Base-by-base conservation (phyloP, 30 jellyfish, hydroid and myxozoan genomes). In the Aurelia coerulea region DNA sequence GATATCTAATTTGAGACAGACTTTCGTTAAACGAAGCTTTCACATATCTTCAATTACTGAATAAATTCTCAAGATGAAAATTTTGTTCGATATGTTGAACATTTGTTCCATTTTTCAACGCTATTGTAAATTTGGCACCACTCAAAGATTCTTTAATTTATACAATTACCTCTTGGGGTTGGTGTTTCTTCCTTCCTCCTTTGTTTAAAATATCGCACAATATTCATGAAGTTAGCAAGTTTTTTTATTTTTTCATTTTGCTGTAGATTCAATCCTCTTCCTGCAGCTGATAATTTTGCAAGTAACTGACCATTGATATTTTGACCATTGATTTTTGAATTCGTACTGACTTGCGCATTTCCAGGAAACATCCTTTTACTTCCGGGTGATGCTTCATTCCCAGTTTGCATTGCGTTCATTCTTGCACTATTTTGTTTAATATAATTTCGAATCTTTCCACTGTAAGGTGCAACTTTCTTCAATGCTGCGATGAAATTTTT, bases 401-500 rank as follows among this genome's bases (percentile, higher is more conserved):
- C 11, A 8, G 17, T 11, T 35, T 58, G n/a, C 39, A 77, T 4
- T 13, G 14, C 53, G 62, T 83, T 73, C 19, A 73, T 50, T 18
- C 79, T 50, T 15, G 37, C 80, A 29, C 11, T 60, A 39, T 83
- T 83, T 60, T 35, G 37, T 18, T 54, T 84, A 62, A 84, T 73
- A 41, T 18, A 73, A 4, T 73, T 65, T 65, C 88, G 74, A 29
- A 84, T 59, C 54, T 66, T 60, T 65, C 58, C n/a, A 64, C 87
- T 84, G 64, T 73, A 84, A 10, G 93, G 93, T 8, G 88, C 93
- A n/a, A 84, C 79, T 49, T 75, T 84, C 70, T 42, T 54, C 76
- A 84, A 41, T 3, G 76, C 80, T 11, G 60, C 65, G 16, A 84
- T 49, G 64, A 84, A 68, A 29, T 84, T 63, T 23, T 78, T 58